These are phyloP conservation scores for Anguilla megastoma DNA, from an alignment of 2,797 vertebrate species.

Conservation along the genomic window DNA sequence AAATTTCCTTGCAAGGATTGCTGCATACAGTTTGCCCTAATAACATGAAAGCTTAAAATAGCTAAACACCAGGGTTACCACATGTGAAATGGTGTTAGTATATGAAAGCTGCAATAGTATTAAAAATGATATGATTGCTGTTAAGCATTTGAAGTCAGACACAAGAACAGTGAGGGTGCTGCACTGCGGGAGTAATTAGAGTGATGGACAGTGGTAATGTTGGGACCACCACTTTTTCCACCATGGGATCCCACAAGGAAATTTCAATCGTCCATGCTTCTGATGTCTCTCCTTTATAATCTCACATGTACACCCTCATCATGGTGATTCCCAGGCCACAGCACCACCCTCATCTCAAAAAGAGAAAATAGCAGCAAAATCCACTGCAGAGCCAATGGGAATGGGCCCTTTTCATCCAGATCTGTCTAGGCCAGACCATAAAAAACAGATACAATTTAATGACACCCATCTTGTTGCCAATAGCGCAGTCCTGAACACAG, in stretches of 20 bases:
- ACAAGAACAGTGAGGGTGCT: not conserved
- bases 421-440: not conserved
- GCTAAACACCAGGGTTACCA: not conserved
- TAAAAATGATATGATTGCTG: not conserved
- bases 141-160: not conserved
- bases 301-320: not conserved
- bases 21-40: not conserved
- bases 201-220: not conserved
- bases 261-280: not conserved
- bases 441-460: not conserved
- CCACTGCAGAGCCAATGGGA: not conserved
- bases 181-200: slow-evolving; percentile 13
- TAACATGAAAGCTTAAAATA: not conserved
- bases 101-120: not conserved
- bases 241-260: not conserved
- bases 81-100: not conserved
- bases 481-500: not conserved
- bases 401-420: not conserved
- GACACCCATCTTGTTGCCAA: not conserved
- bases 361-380: not conserved
- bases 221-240: not conserved
- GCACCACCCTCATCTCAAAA: not conserved
- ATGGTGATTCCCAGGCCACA: not conserved
- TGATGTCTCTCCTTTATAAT: slow-evolving; percentile 1
- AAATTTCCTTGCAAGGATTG: slow-evolving; percentile 5